These are phyloP conservation scores for Gasterosteus aculeatus DNA, from an alignment of 2,113 vertebrate genomes.

Conservation along the genomic window DNA sequence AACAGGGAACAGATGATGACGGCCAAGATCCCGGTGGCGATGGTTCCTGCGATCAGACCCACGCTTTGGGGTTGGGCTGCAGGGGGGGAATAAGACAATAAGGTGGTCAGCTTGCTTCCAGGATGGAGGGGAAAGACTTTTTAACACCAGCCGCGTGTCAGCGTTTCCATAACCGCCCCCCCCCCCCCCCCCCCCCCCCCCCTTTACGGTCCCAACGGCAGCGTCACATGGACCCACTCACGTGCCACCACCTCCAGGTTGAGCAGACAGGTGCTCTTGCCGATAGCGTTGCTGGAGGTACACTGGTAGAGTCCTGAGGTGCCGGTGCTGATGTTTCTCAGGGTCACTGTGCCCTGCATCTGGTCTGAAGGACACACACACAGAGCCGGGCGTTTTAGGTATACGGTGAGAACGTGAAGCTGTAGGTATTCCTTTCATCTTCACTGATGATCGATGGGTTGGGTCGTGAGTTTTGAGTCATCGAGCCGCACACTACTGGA, in stretches of 20 bases:
- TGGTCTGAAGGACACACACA: conserved; percentile 85
- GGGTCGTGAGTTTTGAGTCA: conserved; percentile 14
- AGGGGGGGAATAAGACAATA: conserved; percentile 9
- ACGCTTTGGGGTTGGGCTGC: conserved; percentile 91
- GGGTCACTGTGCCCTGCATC: conserved; percentile 92
- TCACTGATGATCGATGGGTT: conserved; percentile 50
- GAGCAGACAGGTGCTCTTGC: conserved; percentile 94
- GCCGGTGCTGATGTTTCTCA: conserved; percentile 93
- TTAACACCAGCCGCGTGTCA: no score
- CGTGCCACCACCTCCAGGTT: conserved; percentile 94
- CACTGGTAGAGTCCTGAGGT: conserved; percentile 97
- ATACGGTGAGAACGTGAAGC: no score
- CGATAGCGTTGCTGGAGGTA: conserved; percentile 93
- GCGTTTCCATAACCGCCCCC: no score
- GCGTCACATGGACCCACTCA: conserved; percentile 80
- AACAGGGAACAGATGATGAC: conserved; percentile 88
- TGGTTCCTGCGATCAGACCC: conserved; percentile 91
- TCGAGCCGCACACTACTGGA: conserved; percentile 47
- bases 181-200: no score
- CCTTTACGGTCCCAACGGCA: neutral
- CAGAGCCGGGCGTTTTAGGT: neutral
- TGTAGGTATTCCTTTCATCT: neutral
- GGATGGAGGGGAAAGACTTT: no score
- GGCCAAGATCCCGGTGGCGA: conserved; percentile 87
- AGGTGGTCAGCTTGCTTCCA: no score